Conservation (phyloP, 2,113 vertebrate species). For the Tricholaema leucomelas region DNA sequence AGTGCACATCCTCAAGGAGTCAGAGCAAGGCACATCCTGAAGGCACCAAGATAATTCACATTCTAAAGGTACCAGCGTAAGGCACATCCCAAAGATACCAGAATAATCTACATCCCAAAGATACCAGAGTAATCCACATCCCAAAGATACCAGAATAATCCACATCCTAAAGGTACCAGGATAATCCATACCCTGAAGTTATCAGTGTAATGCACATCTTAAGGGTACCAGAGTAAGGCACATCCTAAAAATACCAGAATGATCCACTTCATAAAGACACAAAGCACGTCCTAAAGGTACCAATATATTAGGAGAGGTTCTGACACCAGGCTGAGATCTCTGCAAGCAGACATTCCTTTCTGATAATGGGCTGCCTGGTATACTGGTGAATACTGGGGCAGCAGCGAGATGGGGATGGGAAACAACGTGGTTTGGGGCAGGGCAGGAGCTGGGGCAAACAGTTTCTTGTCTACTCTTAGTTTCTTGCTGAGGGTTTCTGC, state of each 20-base stretch:
- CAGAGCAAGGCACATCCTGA: fast-evolving
- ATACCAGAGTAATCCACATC: fast-evolving
- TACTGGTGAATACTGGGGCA: background rate
- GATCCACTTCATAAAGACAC: no score
- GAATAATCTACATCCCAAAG: background rate
- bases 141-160: no score
- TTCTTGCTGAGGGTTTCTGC: background rate
- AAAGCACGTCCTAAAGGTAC: background rate
- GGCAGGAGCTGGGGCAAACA: background rate
- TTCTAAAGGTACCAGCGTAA: background rate
- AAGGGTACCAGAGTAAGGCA: no score
- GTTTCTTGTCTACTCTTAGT: background rate
- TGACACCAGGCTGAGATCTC: background rate
- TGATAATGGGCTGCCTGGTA: background rate
- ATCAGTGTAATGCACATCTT: fast-evolving
- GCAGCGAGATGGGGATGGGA: fast-evolving
- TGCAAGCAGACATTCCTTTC: no score
- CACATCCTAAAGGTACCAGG: no score
- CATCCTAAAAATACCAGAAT: no score
- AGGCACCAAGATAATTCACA: fast-evolving
- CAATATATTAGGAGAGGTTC: background rate
- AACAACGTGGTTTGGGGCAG: background rate
- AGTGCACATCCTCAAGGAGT: background rate
- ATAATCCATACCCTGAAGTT: background rate
- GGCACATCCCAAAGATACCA: background rate